Base-by-base conservation (phyloP, 2,113 vertebrate genomes). In the Ancistrus triradiatus region DNA sequence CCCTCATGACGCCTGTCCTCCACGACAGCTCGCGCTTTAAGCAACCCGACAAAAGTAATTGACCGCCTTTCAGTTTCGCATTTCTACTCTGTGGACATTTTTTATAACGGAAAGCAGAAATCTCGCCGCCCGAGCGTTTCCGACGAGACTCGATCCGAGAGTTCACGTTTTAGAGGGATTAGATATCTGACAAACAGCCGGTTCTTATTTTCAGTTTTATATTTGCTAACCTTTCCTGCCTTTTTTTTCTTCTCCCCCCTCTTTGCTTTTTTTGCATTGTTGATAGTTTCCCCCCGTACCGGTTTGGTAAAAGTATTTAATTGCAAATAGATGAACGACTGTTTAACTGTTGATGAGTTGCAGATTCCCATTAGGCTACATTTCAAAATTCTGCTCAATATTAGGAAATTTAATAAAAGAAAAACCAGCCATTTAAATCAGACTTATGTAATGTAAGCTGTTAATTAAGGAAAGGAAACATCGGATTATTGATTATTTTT, bases 321-420 rank as follows among this genome's bases (percentile, higher is more conserved):
- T 77, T 87, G 85, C n/a, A 62, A 37, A 65, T 50, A 83, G 63
- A 52, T 57, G 77, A 80, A 72, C 71, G 74, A 76, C 76, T 84
- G 81, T 80, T 72, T 73, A 78, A 80, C 74, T 89, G 82, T 87
- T 80, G 53, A 70, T 74, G 92, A 96, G 94, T 96, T 95, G 92
- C 94, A 95, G 92, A 96, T 91, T 95, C 92, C 95, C 93, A 94
- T 91, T 94, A 97, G 94, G 93, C 94, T 98, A 95, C 94, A 98
- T 98, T 97, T 98, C 94, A 98, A 98, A 97, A 94, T 98, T 97
- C 94, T 91, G 89, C 74, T 77, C 79, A 85, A 88, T 84, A 86
- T 81, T 84, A 86, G 80, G 73, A 59, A 24, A 79, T 83, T n/a
- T 82, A 85, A 83, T 82, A 85, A 64, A 83, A 74, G 62, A 44